Base-by-base conservation (phyloP, 1,140 invertebrate genomes). In the Parasteatoda tepidariorum region DNA sequence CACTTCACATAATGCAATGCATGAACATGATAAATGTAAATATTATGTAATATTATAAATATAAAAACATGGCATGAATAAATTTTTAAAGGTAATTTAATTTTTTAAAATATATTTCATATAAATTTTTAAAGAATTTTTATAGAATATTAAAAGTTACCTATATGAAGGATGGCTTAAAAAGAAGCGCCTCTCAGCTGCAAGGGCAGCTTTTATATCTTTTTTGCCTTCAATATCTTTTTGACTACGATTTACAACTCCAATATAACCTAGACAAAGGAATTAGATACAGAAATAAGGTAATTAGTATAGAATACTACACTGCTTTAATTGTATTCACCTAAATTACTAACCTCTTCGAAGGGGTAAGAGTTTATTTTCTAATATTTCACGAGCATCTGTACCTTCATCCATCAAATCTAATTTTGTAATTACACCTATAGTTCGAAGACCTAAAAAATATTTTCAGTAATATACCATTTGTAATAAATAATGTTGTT, bases 211-310 rank as follows among this genome's bases (percentile, higher is more conserved):
- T 88, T 95, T 94, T 84, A 99, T 99, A 88, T 99, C 98, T 91
- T 99, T 99, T 54, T 94, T 92, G 0, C 98, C 92, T 54, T 93
- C 91, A 86, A 93, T 93, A 85, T 93, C 91, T 55, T 84, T 98
- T 89, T 99, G 98, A 88, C 96, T 98, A 86, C 98, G 93, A 90
- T 99, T 99, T 7, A 99, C 97, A 7, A 99, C 97, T 86, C 98
- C 98, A 87, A 99, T 97, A 88, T 98, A 98, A 9, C 97, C 81
- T 85, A 68, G 3, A 33, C 1, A 62, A 34, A 59, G 38, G 30
- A 33, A 73, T 3, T 7, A 74, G n/a, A 34, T 24, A 30, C n/a
- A 4, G 9, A 48, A 48, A 48, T 2, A 48, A 13, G 38, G 4
- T 48, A 13, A 4, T 48, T 48, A 48, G 18, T 48, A 48, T 48